Evolutionary conservation across 1,140 invertebrate genomes (phyloP).

Genomic region (Philopotamus ludificatus): DNA sequence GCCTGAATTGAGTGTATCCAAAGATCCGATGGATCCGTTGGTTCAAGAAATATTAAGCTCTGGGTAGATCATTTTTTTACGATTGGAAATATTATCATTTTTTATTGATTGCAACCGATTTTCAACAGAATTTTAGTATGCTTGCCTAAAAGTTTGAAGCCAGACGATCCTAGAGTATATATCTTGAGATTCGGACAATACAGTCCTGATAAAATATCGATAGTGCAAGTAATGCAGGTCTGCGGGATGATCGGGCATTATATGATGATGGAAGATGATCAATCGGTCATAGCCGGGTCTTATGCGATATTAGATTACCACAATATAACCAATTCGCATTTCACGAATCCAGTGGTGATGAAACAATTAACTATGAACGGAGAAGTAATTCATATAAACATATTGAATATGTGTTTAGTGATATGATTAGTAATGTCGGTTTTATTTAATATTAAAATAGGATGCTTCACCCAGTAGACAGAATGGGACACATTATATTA

Average conservation of each 20-base stretch:
- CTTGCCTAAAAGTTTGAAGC: constrained; percentile 46
- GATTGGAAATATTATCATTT: background rate
- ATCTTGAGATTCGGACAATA: constrained; percentile 50
- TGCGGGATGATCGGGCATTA: constrained; percentile 27
- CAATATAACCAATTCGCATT: background rate
- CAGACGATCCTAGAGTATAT: constrained; percentile 52
- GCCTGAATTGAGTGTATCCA: constrained; percentile 48
- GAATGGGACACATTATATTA: constrained; percentile 50
- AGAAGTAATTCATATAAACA: background rate
- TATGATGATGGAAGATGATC: background rate
- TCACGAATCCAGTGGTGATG: background rate
- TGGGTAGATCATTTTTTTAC: constrained; percentile 40
- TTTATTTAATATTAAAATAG: background rate
- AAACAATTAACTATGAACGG: background rate
- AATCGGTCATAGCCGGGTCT: background rate
- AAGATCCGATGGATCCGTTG: constrained; percentile 50
- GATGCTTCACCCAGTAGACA: constrained; percentile 50
- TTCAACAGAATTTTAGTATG: constrained; percentile 15
- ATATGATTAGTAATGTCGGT: background rate
- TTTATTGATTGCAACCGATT: background rate
- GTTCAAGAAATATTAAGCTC: constrained; percentile 50
- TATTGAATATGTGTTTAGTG: background rate
- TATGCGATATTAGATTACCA: background rate
- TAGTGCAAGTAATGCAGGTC: constrained; percentile 48
- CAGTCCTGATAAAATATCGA: constrained; percentile 47